A percentile compares a stretch with the other conserved stretches of the same genome.
Conservation (phyloP, 1,140 invertebrate genomes). For the Papilio polytes region DNA sequence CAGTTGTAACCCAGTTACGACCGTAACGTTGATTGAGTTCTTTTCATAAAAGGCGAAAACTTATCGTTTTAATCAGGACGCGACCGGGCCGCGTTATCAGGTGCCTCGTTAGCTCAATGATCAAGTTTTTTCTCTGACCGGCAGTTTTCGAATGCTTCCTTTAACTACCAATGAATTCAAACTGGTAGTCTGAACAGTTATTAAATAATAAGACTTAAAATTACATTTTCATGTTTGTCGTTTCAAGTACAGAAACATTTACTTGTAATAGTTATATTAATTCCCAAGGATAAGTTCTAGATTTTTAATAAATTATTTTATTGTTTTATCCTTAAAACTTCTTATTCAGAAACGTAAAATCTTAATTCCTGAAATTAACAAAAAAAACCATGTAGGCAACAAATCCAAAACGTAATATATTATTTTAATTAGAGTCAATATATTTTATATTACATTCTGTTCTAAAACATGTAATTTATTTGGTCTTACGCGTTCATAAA, state of each 20-base stretch:
- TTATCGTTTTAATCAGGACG: constrained; percentile 78
- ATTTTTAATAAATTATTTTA: no score
- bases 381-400: no score
- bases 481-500: background rate
- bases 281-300: no score
- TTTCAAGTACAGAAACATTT: background rate
- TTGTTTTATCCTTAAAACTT: no score
- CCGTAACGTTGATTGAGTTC: constrained; percentile 46
- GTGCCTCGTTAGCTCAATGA: constrained; percentile 75
- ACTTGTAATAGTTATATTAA: background rate
- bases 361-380: no score
- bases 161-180: background rate
- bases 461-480: background rate
- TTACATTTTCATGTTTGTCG: background rate
- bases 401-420: background rate
- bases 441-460: background rate
- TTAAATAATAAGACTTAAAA: background rate
- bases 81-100: constrained; percentile 67
- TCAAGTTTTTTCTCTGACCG: constrained; percentile 76
- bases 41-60: constrained; percentile 77
- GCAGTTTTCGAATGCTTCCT: constrained; percentile 60
- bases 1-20: constrained; percentile 29
- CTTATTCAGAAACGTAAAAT: no score
- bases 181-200: background rate
- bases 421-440: background rate